Evolutionary conservation across 2,888 invertebrate genomes (phyloP), one percentile per base, ranked within the genome.

Genomic region (Drosophila austrosaltans): DNA sequence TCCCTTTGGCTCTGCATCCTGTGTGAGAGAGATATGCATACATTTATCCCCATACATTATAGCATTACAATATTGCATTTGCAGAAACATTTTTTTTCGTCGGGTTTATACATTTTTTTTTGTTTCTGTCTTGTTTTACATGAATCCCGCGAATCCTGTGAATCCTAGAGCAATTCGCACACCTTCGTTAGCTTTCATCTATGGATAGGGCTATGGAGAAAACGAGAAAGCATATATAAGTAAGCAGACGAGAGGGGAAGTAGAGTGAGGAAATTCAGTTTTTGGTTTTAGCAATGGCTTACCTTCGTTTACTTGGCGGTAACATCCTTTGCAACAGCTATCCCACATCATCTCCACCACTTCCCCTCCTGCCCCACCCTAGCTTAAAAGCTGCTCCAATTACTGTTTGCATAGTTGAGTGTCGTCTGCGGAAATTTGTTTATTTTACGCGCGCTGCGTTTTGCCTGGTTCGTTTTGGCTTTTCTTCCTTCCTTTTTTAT

Each of bases 381-480:
- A 66, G 78, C 75, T 79, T 74, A 74, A 79, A 79, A 82, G 82
- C 87, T 79, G 79, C 82, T 79, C 79, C 89, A 87, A 89, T 87
- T 87, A 89, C 87, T 84, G 87, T 87, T 87, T 84, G 84, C 84
- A 89, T 84, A 89, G 89, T 79, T 81, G 85, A 84, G 84, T 87
- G 84, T 84, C 84, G 83, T 89, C 87, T 76, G 76, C 84, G 84
- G 84, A 84, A 84, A 89, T 84, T 84, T 84, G 84, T 84, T 84
- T 84, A 84, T 84, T 87, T 87, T 89, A 89, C 89, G 84, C 84
- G 87, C 74, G 71, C 65, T 87, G 87, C 87, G 87, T 88, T 87
- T 88, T 87, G 84, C 72, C 68, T 66, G 59, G 69, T 68, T 66
- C 68, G 80, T 75, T 72, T 75, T 68, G 57, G 54, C 53, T 69